Evolutionary conservation across 2,888 invertebrate genomes (phyloP).

Genomic region (Rotaria sp.): DNA sequence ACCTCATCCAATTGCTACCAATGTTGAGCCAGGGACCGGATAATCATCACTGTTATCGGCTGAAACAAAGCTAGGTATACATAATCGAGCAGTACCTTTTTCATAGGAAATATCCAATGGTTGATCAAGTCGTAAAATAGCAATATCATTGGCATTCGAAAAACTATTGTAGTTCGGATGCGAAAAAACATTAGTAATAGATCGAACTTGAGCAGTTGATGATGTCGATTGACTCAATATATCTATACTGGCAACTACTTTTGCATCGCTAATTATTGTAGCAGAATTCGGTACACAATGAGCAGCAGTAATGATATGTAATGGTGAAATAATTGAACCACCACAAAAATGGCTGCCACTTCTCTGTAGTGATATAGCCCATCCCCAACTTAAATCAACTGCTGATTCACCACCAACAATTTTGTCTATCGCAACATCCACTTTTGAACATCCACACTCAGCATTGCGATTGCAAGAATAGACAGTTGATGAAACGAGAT

Average conservation of each 20-base stretch:
- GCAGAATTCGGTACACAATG: neutral
- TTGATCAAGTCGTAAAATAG: neutral
- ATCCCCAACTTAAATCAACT: neutral
- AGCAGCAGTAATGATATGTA: neutral
- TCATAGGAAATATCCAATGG: neutral
- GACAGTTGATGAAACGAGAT: neutral
- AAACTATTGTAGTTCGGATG: neutral
- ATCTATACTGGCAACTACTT: neutral
- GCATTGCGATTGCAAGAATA: neutral
- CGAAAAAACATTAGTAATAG: neutral
- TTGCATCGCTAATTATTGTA: neutral
- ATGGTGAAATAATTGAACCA: neutral
- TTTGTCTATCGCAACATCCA: neutral
- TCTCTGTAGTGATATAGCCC: neutral
- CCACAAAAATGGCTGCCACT: neutral
- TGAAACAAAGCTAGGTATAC: neutral
- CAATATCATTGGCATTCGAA: neutral
- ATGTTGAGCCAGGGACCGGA: neutral
- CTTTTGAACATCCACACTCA: neutral
- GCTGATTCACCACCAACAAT: slow-evolving; percentile 6
- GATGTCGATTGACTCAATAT: neutral
- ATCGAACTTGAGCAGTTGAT: neutral
- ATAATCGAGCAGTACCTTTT: neutral
- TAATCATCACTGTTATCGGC: neutral
- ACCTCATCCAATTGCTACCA: neutral